phyloP scores from a whole-genome alignment of 2,113 vertebrate species.

The Triplophysa rosa region DNA sequence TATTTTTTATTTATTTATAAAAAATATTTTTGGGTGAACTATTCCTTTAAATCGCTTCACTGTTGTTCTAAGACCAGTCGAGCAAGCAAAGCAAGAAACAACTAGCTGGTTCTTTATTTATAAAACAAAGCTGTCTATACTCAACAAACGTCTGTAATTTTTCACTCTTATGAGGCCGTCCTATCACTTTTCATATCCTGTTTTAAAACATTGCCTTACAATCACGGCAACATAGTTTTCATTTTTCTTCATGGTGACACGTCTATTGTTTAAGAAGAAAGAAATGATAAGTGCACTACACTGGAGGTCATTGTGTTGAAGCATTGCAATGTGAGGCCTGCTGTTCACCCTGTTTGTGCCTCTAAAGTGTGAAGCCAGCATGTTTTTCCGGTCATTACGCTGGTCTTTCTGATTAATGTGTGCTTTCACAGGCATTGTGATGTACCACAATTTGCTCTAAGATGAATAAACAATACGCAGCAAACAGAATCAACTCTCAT shows the following conservation, averaged over 20 bases:
- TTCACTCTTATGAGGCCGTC: neutral
- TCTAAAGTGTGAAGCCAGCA: constrained; percentile 20
- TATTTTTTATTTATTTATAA: no score
- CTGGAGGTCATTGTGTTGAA: constrained; percentile 12
- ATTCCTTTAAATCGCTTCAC: neutral
- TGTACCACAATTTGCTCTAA: neutral
- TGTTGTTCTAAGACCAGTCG: neutral
- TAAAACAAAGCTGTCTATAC: neutral
- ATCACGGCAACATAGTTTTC: neutral
- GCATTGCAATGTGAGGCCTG: neutral
- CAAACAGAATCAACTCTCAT: neutral
- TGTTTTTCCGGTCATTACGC: constrained; percentile 39
- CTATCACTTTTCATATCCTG: neutral
- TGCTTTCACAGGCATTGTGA: constrained; percentile 3
- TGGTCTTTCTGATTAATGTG: constrained; percentile 19
- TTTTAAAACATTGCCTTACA: neutral
- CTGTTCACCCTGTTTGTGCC: constrained; percentile 24
- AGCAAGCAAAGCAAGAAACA: neutral
- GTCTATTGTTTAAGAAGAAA: neutral
- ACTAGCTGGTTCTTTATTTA: no score
- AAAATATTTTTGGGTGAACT: no score
- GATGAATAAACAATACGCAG: neutral
- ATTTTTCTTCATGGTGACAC: neutral
- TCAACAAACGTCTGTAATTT: no score
- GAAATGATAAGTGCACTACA: neutral